A percentile compares a stretch with the other conserved stretches of the same genome.
Conservation (phyloP, 2,797 vertebrate genomes). For the Alfaro cultratus region DNA sequence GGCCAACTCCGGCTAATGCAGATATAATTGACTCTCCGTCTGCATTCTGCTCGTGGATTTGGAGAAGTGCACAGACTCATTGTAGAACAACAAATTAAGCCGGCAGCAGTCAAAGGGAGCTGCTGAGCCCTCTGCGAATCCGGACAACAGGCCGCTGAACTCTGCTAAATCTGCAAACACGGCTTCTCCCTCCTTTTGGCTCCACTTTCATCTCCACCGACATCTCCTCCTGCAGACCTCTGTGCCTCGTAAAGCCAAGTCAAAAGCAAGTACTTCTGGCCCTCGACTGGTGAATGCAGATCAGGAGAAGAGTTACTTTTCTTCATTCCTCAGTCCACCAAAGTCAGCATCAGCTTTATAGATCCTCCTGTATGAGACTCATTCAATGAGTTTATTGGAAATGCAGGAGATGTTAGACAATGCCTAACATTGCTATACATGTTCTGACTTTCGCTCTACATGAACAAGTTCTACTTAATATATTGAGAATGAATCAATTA, state of each 20-base stretch:
- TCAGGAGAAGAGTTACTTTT: conserved; percentile 50
- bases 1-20: conserved; percentile 82
- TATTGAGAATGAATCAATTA: conserved; percentile 39
- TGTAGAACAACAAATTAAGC: conserved; percentile 84
- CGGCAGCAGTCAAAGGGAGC: conserved; percentile 77
- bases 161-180: conserved; percentile 82
- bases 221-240: conserved; percentile 72
- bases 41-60: conserved; percentile 84
- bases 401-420: conserved; percentile 58
- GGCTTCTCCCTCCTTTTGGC: conserved; percentile 62
- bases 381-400: conserved; percentile 63
- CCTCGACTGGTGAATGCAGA: conserved; percentile 67
- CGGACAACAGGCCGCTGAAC: conserved; percentile 77
- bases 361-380: conserved; percentile 60
- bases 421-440: conserved; percentile 28
- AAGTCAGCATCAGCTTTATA: conserved; percentile 63
- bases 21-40: conserved; percentile 87
- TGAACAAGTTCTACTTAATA: conserved; percentile 60
- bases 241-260: conserved; percentile 74
- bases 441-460: conserved; percentile 53
- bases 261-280: conserved; percentile 77
- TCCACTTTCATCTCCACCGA: conserved; percentile 74
- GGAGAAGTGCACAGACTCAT: conserved; percentile 74
- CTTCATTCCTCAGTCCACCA: conserved; percentile 55
- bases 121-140: conserved; percentile 72